phyloP scores from a whole-genome alignment of 2,113 vertebrate species.

The Corynorhinus townsendii region DNA sequence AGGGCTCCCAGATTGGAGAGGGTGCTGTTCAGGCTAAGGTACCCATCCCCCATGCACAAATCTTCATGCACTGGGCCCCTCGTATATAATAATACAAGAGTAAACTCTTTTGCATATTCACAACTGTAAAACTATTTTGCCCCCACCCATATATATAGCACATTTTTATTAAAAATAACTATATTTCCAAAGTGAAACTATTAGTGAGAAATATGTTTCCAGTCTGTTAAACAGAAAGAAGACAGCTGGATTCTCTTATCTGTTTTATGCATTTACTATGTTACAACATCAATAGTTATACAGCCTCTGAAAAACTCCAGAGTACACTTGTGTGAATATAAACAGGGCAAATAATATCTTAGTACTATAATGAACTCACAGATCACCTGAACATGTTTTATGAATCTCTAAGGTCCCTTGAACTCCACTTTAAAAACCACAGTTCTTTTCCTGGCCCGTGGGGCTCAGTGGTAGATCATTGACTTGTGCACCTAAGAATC shows the following conservation, averaged over 20 bases:
- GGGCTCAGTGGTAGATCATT: too few species aligned
- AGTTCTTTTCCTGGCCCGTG: neutral
- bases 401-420: neutral
- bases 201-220: neutral
- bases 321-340: neutral
- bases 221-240: neutral
- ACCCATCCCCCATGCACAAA: too few species aligned
- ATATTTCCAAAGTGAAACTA: neutral
- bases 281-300: neutral
- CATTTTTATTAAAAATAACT: neutral
- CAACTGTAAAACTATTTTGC: neutral
- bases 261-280: neutral
- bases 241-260: neutral
- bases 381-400: neutral
- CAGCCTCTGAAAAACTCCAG: neutral
- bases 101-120: neutral
- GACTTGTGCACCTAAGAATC: too few species aligned
- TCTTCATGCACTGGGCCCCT: too few species aligned
- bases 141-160: neutral
- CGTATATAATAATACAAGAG: neutral
- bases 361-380: neutral
- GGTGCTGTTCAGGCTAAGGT: too few species aligned
- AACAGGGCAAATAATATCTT: neutral
- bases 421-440: neutral
- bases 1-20: too few species aligned